Evolutionary conservation across 2,888 invertebrate species (phyloP).

Genomic region (Lasioglossum marginatum): DNA sequence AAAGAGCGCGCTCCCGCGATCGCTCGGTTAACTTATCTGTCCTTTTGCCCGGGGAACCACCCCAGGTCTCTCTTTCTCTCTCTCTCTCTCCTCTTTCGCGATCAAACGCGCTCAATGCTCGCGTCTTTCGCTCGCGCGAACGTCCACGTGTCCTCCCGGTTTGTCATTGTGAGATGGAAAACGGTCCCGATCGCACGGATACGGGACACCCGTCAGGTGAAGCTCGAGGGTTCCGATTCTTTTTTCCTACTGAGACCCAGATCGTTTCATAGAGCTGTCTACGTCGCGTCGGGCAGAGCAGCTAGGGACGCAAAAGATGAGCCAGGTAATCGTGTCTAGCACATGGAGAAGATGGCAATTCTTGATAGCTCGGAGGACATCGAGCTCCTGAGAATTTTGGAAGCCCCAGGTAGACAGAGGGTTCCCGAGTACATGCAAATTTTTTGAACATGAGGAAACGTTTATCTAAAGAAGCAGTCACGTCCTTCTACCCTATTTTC

Average conservation of each 20-base stretch:
- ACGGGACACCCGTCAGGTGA: conserved; percentile 48
- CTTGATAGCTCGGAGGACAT: not conserved
- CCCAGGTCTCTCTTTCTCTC: conserved; percentile 7
- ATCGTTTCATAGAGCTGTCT: conserved; percentile 15
- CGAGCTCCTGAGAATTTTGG: not conserved
- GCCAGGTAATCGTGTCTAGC: not conserved
- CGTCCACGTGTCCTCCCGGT: conserved; percentile 45
- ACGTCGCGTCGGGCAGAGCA: not conserved
- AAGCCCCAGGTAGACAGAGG: not conserved
- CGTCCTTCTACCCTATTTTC: not conserved
- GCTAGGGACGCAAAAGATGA: not conserved
- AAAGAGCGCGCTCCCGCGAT: conserved; percentile 60
- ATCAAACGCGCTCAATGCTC: conserved; percentile 36
- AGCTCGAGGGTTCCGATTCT: not conserved
- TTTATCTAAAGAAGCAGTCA: not conserved
- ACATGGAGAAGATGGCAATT: not conserved
- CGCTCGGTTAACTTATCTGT: conserved; percentile 64
- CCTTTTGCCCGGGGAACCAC: conserved; percentile 15
- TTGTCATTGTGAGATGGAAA: conserved; percentile 36
- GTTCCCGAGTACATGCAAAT: not conserved
- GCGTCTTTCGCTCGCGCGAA: conserved; percentile 1
- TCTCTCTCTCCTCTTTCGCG: conserved; percentile 26
- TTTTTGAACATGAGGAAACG: not conserved
- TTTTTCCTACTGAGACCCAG: not conserved
- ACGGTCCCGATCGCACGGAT: conserved; percentile 24